Base-by-base conservation (phyloP, 1,140 invertebrate species). In the Nephotettix cincticeps region DNA sequence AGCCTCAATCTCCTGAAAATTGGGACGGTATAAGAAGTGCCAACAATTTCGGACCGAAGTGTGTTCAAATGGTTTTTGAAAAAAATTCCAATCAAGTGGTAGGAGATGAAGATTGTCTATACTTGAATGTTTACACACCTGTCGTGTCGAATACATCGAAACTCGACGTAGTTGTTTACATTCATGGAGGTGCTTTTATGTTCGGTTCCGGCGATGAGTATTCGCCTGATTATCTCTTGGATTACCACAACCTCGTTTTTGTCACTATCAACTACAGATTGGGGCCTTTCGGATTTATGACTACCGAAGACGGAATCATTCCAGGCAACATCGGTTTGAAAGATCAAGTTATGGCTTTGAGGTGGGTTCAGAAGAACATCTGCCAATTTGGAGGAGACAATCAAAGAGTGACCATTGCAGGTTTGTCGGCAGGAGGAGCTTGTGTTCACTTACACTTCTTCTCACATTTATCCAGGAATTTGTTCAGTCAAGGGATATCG, bases 241-340 rank as follows among this genome's bases (percentile, higher is more conserved):
- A 81, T 68, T 71, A 82, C 19, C 80, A 90, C 76, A 84, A 86
- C 66, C 79, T 91, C 0, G 79, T 92, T 17, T 65, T 91, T 0
- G 87, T 92, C 0, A 86, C 87, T 0, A 79, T 91, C 1, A 91
- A 91, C 76, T 93, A 92, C 79, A 84, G 91, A 68, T 77, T 90
- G 1, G 75, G 76, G 77, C 77, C 56, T 65, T 47, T 79, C n/a
- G 74, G 74, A 29, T 75, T 73, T 27, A 51, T 68, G 1, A 71
- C 64, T 69, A 65, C 69, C 14, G 74, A 75, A 29, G 74, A 75
- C 25, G 67, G 70, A 9, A 47, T 70, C 1, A 27, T 73, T 1
- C 69, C 74, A 2, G 74, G 74, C 4, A 75, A 75, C 70, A 40
- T 69, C 14, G 74, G 74, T 0, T 56, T 75, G 27, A 75, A 75